Conservation (phyloP, 1,140 invertebrate genomes). For the Pseudomyrmex concolor region DNA sequence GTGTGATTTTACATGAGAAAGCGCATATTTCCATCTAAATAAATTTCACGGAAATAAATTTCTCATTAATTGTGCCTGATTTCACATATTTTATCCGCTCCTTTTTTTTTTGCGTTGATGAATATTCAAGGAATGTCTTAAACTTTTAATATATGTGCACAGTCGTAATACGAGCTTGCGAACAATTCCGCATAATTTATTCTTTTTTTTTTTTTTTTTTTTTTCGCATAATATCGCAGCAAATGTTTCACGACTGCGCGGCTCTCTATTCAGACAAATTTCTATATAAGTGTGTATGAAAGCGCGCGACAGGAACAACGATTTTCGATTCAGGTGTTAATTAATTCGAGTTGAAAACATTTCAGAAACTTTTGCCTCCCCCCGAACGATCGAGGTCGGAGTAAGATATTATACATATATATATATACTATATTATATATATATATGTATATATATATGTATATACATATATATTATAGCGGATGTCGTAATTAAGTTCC, state of each 20-base stretch:
- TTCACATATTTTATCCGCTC: not conserved
- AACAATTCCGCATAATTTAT: not conserved
- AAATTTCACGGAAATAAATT: not conserved
- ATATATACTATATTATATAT: not conserved
- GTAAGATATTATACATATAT: no score
- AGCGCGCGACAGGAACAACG: no score
- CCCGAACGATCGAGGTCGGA: no score
- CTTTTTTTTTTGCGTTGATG: not conserved
- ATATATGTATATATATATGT: not conserved
- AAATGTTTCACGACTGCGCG: no score
- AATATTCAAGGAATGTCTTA: constrained; percentile 6
- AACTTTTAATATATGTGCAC: constrained; percentile 3
- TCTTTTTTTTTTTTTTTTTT: not conserved
- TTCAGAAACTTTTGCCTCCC: no score
- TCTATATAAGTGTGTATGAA: no score
- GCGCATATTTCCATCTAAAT: not conserved
- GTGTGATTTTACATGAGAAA: not conserved
- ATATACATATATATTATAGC: not conserved
- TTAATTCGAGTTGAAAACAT: no score
- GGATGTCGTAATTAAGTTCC: constrained; percentile 39
- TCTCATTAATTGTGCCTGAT: not conserved
- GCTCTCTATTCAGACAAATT: no score
- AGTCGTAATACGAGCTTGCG: not conserved
- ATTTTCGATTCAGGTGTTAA: no score
- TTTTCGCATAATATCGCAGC: not conserved